Base-by-base conservation (phyloP, 2,888 invertebrate genomes). In the Caradrina clavipalpis region DNA sequence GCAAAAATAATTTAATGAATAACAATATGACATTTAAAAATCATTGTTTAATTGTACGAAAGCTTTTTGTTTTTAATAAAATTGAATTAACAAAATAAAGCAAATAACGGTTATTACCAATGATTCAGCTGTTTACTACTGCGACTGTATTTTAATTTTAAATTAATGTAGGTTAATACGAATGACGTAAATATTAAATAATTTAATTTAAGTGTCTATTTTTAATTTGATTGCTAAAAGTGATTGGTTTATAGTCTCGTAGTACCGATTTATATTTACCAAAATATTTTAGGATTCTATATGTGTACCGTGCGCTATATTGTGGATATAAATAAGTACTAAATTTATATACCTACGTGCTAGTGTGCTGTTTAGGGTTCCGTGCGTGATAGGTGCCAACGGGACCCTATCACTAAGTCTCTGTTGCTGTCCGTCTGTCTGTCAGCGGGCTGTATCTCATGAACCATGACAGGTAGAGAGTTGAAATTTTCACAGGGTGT, bases 51-150 rank as follows among this genome's bases (percentile, higher is more conserved):
- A n/a, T 31, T 21, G 7, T 0, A 26, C 3, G 6, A 17, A 15
- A 26, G 26, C 26, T 26, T n/a, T 21, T 67, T 58, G 42, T 59
- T 19, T 13, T 47, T 8, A 11, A 19, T 17, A 21, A 39, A 53
- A 1, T 42, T 13, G 31, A 21, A 13, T 17, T 21, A 5, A n/a
- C 13, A 45, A 39, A 21, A 19, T 55, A 63, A 19, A 31, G 19
- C 7, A 56, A 45, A 60, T 61, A 57, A 51, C 26, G 8, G 22
- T 53, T 53, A 63, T 57, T 49, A 62, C 39, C 31, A 73, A 57
- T 73, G 78, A 76, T 67, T 76, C 66, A 76, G 67, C 49, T 78
- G 63, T 73, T 73, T 64, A 22, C 26, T 35, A 51, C 31, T 62
- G 54, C 54, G 54, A 15, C 42, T 61, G 54, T 26, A 65, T 77